Evolutionary conservation across 2,797 vertebrate species (phyloP).

Genomic region (Urophycis tenuis): DNA sequence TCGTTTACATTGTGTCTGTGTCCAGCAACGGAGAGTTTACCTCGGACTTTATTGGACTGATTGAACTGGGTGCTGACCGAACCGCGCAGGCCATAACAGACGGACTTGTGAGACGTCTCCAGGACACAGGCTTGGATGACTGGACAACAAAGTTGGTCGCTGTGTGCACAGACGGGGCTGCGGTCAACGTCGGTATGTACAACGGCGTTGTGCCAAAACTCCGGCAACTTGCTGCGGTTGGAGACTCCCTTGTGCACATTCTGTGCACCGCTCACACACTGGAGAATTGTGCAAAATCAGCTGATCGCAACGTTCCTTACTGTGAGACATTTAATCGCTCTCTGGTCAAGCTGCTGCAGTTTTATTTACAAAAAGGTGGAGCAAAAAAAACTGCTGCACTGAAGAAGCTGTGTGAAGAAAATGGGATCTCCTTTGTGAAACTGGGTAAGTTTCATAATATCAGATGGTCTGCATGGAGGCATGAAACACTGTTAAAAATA

Average conservation of each 20-base stretch:
- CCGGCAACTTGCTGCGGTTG: background rate
- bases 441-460: too few species aligned
- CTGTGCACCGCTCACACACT: slow-evolving; percentile 18
- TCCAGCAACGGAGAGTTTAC: slow-evolving; percentile 1
- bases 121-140: slow-evolving; percentile 8
- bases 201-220: background rate
- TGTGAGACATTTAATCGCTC: too few species aligned
- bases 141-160: slow-evolving; percentile 12
- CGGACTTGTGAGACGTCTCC: slow-evolving; percentile 11
- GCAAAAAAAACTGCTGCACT: background rate
- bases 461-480: background rate
- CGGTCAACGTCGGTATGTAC: too few species aligned
- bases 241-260: slow-evolving; percentile 21
- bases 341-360: slow-evolving; percentile 20
- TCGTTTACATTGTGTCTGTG: slow-evolving; percentile 16
- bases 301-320: slow-evolving; percentile 2
- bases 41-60: too few species aligned
- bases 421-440: too few species aligned
- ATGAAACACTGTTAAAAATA: slow-evolving; percentile 6
- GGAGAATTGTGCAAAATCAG: slow-evolving; percentile 23
- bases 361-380: slow-evolving; percentile 10
- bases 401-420: background rate
- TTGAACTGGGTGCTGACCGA: too few species aligned
- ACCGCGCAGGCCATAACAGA: slow-evolving; percentile 11
- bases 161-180: background rate